Conservation (phyloP, 2,888 invertebrate species). For the Tachina grossa region DNA sequence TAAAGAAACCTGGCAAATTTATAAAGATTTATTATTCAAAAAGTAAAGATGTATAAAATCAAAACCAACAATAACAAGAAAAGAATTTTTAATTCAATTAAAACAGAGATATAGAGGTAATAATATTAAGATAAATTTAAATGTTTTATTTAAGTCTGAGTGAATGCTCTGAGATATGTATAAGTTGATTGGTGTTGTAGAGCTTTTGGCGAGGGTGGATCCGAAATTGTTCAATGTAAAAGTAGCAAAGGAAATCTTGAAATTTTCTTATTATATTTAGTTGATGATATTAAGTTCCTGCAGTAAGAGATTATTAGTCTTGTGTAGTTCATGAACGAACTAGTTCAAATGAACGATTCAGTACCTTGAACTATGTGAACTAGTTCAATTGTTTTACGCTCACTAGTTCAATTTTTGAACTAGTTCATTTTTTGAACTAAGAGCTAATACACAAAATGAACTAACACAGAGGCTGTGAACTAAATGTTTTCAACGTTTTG, state of each 20-base stretch:
- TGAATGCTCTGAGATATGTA: slow-evolving; percentile 4
- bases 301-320: too few relatives aligned
- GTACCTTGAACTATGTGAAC: too few relatives aligned
- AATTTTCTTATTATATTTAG: not conserved
- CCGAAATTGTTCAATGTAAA: not conserved
- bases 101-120: slow-evolving; percentile 16
- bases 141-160: slow-evolving; percentile 53
- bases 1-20: slow-evolving; percentile 45
- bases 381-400: too few relatives aligned
- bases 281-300: too few relatives aligned
- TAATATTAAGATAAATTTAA: slow-evolving; percentile 43
- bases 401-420: too few relatives aligned
- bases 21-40: slow-evolving; percentile 52
- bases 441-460: too few relatives aligned
- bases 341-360: too few relatives aligned
- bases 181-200: slow-evolving; percentile 2
- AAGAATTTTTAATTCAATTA: slow-evolving; percentile 57
- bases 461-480: too few relatives aligned
- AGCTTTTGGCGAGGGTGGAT: not conserved
- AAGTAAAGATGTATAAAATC: slow-evolving; percentile 10
- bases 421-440: too few relatives aligned
- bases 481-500: too few relatives aligned
- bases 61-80: slow-evolving; percentile 38
- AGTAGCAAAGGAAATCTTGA: not conserved
- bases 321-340: too few relatives aligned